A percentile compares a stretch with the other conserved stretches of the same genome.
Conservation (phyloP, 2,113 vertebrate genomes). For the Nibea coibor region DNA sequence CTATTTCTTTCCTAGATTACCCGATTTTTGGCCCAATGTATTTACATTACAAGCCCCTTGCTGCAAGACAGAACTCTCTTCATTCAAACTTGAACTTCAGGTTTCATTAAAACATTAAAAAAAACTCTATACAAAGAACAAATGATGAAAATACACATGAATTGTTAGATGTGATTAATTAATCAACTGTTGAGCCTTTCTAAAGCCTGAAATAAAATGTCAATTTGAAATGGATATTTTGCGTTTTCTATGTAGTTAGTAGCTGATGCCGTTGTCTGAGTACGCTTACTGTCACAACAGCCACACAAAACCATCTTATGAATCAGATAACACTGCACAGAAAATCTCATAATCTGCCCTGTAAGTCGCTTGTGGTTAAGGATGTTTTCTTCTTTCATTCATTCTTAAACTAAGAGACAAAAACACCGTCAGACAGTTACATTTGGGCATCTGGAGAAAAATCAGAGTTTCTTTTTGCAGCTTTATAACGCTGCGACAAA, state of each 20-base stretch:
- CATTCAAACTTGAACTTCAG: constrained; percentile 46
- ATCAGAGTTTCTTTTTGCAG: background rate
- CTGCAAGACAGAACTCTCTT: constrained; percentile 41
- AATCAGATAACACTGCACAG: background rate
- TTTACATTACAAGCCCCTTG: constrained; percentile 66
- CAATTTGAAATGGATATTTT: background rate
- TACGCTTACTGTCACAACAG: constrained; percentile 11
- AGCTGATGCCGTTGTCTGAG: background rate
- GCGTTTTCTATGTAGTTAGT: background rate
- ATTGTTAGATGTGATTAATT: constrained; percentile 2
- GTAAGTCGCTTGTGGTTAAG: background rate
- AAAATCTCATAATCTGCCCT: background rate
- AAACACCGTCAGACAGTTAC: background rate
- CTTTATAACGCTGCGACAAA: background rate
- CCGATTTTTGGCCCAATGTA: constrained; percentile 77
- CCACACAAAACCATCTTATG: constrained; percentile 46
- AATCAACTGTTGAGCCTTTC: background rate
- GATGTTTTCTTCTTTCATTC: background rate
- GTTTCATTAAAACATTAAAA: constrained; percentile 55
- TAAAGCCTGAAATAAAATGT: background rate
- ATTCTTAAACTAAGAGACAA: background rate
- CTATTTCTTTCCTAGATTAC: constrained; percentile 46
- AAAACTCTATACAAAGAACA: constrained; percentile 69
- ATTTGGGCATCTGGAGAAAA: background rate
- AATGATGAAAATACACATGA: constrained; percentile 53